Percentiles rank a stretch among this genome's conserved stretches.
phyloP scores from a whole-genome alignment of 2,888 invertebrate species.

The Orgyia antiqua region DNA sequence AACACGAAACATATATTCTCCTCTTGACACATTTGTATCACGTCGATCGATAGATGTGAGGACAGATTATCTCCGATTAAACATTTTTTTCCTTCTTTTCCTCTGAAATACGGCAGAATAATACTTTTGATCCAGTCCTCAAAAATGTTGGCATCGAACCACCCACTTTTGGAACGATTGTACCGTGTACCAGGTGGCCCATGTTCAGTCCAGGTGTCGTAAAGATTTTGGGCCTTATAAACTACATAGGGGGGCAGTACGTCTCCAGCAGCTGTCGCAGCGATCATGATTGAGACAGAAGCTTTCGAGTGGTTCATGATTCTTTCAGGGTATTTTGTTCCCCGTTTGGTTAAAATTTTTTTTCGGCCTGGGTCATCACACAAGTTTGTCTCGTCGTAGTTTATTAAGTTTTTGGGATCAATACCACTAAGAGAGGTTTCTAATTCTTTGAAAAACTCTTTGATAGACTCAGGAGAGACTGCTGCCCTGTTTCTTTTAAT shows the following conservation, averaged over 20 bases:
- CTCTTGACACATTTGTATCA: constrained; percentile 3
- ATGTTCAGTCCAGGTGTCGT: no score
- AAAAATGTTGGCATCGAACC: no score
- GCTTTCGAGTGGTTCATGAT: background rate
- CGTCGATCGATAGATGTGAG: background rate
- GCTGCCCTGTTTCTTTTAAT: constrained; percentile 13
- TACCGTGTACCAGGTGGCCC: no score
- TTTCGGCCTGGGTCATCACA: constrained; percentile 13
- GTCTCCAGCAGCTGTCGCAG: background rate
- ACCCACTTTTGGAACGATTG: no score
- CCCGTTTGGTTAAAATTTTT: constrained; percentile 12
- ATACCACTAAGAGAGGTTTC: constrained; percentile 9
- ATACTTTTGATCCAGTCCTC: no score
- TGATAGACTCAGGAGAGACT: constrained; percentile 8
- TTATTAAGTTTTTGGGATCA: constrained; percentile 9
- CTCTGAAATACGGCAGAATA: no score
- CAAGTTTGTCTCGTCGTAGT: constrained; percentile 17
- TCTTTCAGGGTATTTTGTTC: constrained; percentile 10
- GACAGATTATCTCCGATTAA: constrained; percentile 6
- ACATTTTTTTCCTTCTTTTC: no score
- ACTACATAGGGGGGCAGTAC: constrained; percentile 1
- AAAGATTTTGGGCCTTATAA: no score
- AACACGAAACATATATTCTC: constrained; percentile 2
- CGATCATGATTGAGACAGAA: background rate
- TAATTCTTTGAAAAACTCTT: constrained; percentile 13